Conservation (phyloP, 1,140 invertebrate species). For the Leguminivora glycinivorella region DNA sequence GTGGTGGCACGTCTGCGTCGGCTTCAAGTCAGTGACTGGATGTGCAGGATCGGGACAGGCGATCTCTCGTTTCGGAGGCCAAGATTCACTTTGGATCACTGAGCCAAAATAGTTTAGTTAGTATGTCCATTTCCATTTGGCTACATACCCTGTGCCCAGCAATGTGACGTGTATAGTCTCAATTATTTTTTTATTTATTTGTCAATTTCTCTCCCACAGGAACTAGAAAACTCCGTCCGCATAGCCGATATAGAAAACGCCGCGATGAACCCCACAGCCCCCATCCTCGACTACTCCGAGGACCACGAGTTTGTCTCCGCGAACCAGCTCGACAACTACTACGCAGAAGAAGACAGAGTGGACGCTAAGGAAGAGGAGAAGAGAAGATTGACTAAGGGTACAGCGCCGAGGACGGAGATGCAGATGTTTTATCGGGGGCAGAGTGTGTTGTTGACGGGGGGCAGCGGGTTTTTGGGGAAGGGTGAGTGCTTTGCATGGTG, state of each 20-base stretch:
- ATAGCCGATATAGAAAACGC: slow-evolving; percentile 57
- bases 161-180: too few species aligned
- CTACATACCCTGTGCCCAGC: too few species aligned
- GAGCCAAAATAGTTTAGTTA: too few species aligned
- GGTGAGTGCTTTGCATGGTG: slow-evolving; percentile 68
- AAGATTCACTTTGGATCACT: too few species aligned
- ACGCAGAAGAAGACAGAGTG: slow-evolving; percentile 58
- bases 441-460: slow-evolving; percentile 84
- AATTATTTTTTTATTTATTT: too few species aligned
- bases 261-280: slow-evolving; percentile 63
- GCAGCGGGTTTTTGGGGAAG: slow-evolving; percentile 91
- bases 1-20: too few species aligned
- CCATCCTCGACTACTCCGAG: slow-evolving; percentile 66
- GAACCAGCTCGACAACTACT: slow-evolving; percentile 63
- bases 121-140: too few species aligned
- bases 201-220: slow-evolving; percentile 43
- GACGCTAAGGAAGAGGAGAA: slow-evolving; percentile 65
- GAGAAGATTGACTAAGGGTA: slow-evolving; percentile 65
- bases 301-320: slow-evolving; percentile 71
- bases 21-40: too few species aligned
- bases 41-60: too few species aligned
- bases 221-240: slow-evolving; percentile 59
- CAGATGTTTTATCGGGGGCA: slow-evolving; percentile 82
- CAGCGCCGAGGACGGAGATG: slow-evolving; percentile 68
- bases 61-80: too few species aligned